A percentile compares a stretch with the other conserved stretches of the same genome.
Evolutionary conservation across 2,888 invertebrate genomes (phyloP).

Genomic region (Patella pellucida): DNA sequence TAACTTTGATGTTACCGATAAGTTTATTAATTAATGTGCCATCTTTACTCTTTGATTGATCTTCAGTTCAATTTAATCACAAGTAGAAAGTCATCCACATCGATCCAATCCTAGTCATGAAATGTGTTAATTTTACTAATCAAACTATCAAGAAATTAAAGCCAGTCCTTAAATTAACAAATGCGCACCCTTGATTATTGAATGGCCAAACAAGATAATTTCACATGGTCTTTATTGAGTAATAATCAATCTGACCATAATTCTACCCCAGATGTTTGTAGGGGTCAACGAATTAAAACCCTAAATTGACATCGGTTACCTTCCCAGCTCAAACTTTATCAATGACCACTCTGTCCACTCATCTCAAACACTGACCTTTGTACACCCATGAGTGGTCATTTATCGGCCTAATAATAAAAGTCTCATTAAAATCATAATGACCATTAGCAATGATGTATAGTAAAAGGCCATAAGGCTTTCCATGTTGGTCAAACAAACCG

Average conservation of each 20-base stretch:
- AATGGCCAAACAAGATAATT: too few species aligned
- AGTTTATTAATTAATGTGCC: too few species aligned
- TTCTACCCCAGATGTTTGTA: background rate
- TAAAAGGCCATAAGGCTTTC: background rate
- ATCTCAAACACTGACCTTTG: constrained; percentile 21
- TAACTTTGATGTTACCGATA: too few species aligned
- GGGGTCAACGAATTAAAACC: background rate
- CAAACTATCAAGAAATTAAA: too few species aligned
- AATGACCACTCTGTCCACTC: constrained; percentile 20
- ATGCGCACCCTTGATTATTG: too few species aligned
- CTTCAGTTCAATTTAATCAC: too few species aligned
- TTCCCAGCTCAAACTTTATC: constrained; percentile 18
- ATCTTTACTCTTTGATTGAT: too few species aligned
- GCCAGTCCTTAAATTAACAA: too few species aligned
- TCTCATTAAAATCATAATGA: constrained; percentile 26
- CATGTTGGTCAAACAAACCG: constrained; percentile 3
- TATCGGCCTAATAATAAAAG: constrained; percentile 18
- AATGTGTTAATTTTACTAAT: too few species aligned
- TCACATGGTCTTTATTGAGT: too few species aligned
- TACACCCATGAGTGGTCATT: constrained; percentile 17
- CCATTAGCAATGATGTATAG: background rate
- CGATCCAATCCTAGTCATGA: too few species aligned
- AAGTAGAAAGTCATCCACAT: too few species aligned
- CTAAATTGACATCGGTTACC: constrained; percentile 16
- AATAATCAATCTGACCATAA: background rate